Base-by-base conservation (phyloP, 1,140 invertebrate species). In the Drosophila nebulosa region DNA sequence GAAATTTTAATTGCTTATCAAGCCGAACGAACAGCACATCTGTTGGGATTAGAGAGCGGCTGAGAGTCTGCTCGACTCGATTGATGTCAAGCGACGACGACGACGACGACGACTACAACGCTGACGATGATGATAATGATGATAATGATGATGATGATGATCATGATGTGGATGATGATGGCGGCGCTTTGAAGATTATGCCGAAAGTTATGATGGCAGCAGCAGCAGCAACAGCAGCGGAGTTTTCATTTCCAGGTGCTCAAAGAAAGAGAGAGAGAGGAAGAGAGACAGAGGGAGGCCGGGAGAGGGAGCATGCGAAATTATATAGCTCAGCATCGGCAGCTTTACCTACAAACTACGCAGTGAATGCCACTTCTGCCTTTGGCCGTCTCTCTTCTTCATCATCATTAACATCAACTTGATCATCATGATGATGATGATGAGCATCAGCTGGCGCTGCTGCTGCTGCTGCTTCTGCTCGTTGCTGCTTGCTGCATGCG, bases 1-100 rank as follows among this genome's bases (percentile, higher is more conserved):
- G 74, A 78, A 79, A 88, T 83, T 86, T 88, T 88, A 88, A 88
- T 88, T 88, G 83, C 74, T 79, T 88, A 83, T 88, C 78, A 74
- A 52, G 60, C 56, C 46, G 66, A 72, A 74, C 39, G 76, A 71
- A 65, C 74, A 64, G 72, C 77, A 61, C 80, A 84, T 85, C 80
- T 84, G 80, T 77, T 74, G 65, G 64, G 74, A 71, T 88, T 88
- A 88, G 81, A 85, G 72, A 64, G 65, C 52, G 53, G 46, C 14
- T 36, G 32, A 27, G 36, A n/a, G 35, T 46, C 57, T 52, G 36
- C 27, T 42, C 64, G 58, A 61, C 72, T 81, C 78, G 83, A 86
- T 86, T 86, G 83, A 86, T 86, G 83, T 86, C 83, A 88, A 88
- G 78, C 77, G 73, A 30, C 61, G 52, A 50, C 42, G 30, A 69